Evolutionary conservation across 2,888 invertebrate species (phyloP).

Genomic region (Rhimphoctona megacephalus): DNA sequence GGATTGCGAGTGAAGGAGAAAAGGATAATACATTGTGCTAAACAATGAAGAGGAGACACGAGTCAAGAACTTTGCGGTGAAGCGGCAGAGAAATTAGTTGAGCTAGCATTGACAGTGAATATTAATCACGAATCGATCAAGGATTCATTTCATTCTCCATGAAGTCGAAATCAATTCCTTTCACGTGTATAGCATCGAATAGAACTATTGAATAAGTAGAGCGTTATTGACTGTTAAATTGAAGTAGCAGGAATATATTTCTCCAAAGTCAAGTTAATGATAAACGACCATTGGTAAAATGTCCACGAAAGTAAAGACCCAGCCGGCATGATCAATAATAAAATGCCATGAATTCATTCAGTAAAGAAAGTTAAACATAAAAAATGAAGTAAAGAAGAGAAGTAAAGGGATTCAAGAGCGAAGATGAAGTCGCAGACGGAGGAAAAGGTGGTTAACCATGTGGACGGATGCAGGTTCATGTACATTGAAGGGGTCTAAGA

Average conservation of each 20-base stretch:
- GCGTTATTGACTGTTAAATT: background rate
- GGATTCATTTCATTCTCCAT: slow-evolving; percentile 32
- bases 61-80: background rate
- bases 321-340: background rate
- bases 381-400: slow-evolving; percentile 7
- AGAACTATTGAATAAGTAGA: background rate
- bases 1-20: slow-evolving; percentile 41
- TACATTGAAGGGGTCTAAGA: slow-evolving; percentile 19
- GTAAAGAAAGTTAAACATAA: slow-evolving; percentile 17
- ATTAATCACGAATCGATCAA: slow-evolving; percentile 19
- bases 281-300: background rate
- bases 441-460: background rate
- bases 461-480: slow-evolving; percentile 13
- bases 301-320: background rate
- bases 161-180: background rate
- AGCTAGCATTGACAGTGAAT: slow-evolving; percentile 72
- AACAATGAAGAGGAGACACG: slow-evolving; percentile 12
- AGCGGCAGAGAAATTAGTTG: slow-evolving; percentile 19
- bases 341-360: slow-evolving; percentile 27
- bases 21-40: slow-evolving; percentile 8
- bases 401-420: slow-evolving; percentile 2
- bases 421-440: background rate
- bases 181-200: background rate
- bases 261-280: no score
- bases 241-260: background rate